Conservation (phyloP, 1,140 invertebrate genomes). For the Eumaeus atala region DNA sequence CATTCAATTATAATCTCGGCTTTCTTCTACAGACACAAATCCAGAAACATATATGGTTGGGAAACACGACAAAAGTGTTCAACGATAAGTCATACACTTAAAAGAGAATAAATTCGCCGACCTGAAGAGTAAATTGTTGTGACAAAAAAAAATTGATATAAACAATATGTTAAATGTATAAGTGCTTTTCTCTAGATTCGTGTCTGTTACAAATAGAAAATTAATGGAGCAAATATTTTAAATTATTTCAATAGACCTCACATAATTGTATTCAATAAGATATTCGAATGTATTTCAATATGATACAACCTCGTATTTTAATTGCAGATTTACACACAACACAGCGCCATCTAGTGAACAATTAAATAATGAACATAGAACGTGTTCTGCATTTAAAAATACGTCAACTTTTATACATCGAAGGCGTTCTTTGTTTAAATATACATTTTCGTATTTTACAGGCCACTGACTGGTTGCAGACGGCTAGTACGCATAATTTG, state of each 20-base stretch:
- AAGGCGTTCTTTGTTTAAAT: neutral
- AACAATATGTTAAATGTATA: neutral
- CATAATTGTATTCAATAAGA: conserved; percentile 3
- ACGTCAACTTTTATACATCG: neutral
- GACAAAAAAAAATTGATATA: too few relatives aligned
- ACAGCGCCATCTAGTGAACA: neutral
- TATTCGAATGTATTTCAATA: neutral
- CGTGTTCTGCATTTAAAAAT: neutral
- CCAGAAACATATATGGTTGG: too few relatives aligned
- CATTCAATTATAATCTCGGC: neutral
- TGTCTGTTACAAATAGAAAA: neutral
- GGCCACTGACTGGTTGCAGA: too few relatives aligned
- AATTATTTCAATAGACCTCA: neutral
- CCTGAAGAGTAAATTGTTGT: too few relatives aligned
- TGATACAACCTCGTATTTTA: neutral
- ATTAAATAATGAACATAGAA: too few relatives aligned
- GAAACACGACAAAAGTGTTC: too few relatives aligned
- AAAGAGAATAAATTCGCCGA: too few relatives aligned
- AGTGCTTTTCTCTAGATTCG: neutral
- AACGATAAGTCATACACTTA: too few relatives aligned
- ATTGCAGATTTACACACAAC: neutral
- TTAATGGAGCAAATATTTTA: neutral
- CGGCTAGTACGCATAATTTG: too few relatives aligned
- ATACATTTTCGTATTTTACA: too few relatives aligned
- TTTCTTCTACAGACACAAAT: too few relatives aligned